Conservation (phyloP, 1,140 invertebrate genomes). For the Semibalanus balanoides region DNA sequence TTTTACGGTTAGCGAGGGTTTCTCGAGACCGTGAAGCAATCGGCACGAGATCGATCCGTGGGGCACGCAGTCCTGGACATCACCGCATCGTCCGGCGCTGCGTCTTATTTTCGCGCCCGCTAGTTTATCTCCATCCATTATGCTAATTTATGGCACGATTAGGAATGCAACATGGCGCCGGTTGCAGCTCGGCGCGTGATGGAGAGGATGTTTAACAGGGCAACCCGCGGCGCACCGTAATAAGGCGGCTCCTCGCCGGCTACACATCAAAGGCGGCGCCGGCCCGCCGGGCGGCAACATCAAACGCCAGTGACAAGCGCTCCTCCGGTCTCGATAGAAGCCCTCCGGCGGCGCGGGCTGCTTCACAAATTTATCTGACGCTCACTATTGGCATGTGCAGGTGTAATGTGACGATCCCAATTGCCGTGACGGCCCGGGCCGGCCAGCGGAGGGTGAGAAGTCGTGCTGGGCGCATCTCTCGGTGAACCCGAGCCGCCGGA, state of each 20-base stretch:
- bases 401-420: neutral
- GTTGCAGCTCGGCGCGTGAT: neutral
- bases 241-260: neutral
- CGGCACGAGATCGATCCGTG: too few species aligned
- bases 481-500: too few species aligned
- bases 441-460: neutral
- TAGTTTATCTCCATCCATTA: constrained; percentile 2
- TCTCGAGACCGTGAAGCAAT: too few species aligned
- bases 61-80: too few species aligned
- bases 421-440: neutral
- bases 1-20: too few species aligned
- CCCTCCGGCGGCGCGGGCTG: too few species aligned
- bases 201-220: neutral
- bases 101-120: neutral
- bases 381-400: neutral
- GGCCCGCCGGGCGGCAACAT: neutral
- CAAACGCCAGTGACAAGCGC: neutral
- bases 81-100: neutral
- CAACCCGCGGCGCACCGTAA: neutral
- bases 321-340: neutral
- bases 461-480: neutral
- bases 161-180: constrained; percentile 1
- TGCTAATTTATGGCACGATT: neutral
- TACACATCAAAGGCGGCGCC: neutral
- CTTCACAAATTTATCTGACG: neutral